Conservation (phyloP, 2,797 vertebrate species). For the Pseudochromis fuscus region DNA sequence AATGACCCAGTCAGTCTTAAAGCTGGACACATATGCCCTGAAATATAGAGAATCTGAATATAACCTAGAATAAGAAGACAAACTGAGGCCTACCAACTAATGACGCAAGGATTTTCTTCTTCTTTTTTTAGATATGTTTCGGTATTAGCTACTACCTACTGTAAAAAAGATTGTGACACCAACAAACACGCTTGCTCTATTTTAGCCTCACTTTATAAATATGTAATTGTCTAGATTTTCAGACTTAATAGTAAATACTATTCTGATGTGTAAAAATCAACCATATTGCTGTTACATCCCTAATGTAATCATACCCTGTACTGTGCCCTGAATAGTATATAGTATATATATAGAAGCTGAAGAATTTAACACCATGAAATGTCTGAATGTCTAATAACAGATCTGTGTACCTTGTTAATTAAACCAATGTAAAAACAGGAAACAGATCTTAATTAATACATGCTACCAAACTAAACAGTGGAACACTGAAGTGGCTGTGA, state of each 20-base stretch:
- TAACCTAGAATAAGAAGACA: slow-evolving; percentile 2
- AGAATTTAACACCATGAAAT: slow-evolving; percentile 6
- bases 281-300: no score
- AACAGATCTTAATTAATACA: background rate
- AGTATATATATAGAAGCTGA: background rate
- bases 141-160: background rate
- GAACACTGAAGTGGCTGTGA: slow-evolving; percentile 17
- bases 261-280: background rate
- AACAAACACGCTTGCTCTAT: background rate
- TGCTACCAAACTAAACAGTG: slow-evolving; percentile 1
- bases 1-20: slow-evolving; percentile 57
- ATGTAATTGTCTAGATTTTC: background rate
- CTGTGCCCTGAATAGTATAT: background rate
- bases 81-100: background rate
- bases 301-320: slow-evolving; percentile 12
- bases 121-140: slow-evolving; percentile 7
- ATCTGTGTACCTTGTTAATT: background rate
- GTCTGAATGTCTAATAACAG: background rate
- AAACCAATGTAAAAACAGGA: background rate
- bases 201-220: background rate
- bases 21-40: slow-evolving; percentile 26
- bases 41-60: slow-evolving; percentile 5
- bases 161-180: background rate
- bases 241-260: background rate
- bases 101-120: background rate